Evolutionary conservation across 2,797 vertebrate genomes (phyloP).

Genomic region (Alectoris magna): DNA sequence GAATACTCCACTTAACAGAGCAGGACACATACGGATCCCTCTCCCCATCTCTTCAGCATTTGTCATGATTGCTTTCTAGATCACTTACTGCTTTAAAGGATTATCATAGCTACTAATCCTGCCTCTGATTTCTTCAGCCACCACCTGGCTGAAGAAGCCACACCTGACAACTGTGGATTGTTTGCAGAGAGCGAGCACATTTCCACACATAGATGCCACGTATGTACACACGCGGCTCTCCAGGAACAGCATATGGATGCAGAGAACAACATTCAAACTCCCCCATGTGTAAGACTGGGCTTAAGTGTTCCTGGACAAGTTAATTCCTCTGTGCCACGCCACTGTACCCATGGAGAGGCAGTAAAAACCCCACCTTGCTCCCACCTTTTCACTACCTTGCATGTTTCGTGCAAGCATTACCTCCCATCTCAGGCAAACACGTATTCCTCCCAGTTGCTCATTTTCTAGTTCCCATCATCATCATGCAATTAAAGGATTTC

Average conservation of each 20-base stretch:
- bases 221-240: neutral
- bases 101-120: neutral
- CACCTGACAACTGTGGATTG: neutral
- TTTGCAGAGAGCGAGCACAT: neutral
- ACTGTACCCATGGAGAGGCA: neutral
- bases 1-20: neutral
- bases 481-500: neutral
- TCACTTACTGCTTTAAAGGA: slow-evolving; percentile 14
- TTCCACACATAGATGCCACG: neutral
- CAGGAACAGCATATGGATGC: rapidly evolving
- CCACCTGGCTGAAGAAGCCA: neutral
- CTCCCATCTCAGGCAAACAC: neutral
- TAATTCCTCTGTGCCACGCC: neutral
- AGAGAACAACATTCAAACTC: neutral
- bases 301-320: neutral
- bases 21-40: neutral
- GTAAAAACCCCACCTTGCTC: neutral
- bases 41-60: neutral
- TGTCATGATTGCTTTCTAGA: slow-evolving; percentile 2
- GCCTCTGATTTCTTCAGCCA: neutral
- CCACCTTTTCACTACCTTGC: neutral
- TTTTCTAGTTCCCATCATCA: slow-evolving; percentile 8
- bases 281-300: neutral
- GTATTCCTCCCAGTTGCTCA: neutral
- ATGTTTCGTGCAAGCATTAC: neutral